Evolutionary conservation across 2,113 vertebrate species (phyloP).

Genomic region (Otocyon megalotis): DNA sequence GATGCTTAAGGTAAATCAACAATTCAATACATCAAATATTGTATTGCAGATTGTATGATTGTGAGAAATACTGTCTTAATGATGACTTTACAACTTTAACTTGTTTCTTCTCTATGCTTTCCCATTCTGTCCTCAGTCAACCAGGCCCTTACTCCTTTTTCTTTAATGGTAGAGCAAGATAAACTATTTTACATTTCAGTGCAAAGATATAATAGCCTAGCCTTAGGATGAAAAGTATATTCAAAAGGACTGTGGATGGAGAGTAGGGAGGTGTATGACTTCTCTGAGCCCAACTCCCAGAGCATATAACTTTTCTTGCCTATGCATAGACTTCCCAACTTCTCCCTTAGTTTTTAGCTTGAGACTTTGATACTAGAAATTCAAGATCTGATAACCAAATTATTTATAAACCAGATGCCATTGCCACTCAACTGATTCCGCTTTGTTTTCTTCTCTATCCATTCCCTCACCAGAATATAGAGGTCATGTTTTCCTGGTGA

Average conservation of each 20-base stretch:
- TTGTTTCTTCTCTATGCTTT: not conserved
- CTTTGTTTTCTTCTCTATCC: not conserved
- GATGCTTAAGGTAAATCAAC: not conserved
- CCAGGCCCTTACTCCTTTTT: not conserved
- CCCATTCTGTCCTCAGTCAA: not conserved
- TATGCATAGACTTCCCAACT: not conserved
- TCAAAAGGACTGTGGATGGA: not conserved
- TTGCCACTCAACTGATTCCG: not conserved
- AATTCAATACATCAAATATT: not conserved
- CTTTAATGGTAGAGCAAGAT: not conserved
- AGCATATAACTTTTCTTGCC: not conserved
- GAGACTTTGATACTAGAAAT: not conserved
- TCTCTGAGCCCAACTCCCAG: not conserved
- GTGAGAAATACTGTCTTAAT: not conserved
- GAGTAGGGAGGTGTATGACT: rapidly evolving
- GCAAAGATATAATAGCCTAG: not conserved
- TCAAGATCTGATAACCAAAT: not conserved
- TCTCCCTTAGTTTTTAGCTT: not conserved
- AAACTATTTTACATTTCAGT: not conserved
- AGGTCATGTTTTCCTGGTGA: not conserved
- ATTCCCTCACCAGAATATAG: not conserved
- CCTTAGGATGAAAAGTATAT: not conserved
- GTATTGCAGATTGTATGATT: no score
- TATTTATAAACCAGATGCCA: not conserved
- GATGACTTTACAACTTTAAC: not conserved